phyloP scores from a whole-genome alignment of 2,113 vertebrate genomes.

The Zosterops pallidus region DNA sequence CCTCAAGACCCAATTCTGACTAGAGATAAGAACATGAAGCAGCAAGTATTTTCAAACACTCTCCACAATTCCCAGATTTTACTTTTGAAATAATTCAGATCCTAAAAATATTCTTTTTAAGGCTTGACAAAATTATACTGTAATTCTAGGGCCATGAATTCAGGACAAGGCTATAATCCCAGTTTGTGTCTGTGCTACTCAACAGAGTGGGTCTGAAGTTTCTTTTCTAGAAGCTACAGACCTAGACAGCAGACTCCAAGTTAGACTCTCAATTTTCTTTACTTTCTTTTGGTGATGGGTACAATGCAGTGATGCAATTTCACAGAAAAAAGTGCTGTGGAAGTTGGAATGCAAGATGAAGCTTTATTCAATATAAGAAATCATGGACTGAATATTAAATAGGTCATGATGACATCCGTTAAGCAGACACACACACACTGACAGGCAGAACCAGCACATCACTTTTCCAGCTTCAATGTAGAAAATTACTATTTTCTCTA shows the following conservation, averaged over 20 bases:
- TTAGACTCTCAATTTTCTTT: not conserved
- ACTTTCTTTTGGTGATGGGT: not conserved
- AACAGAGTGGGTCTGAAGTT: not conserved
- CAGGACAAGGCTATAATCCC: not conserved
- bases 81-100: not conserved
- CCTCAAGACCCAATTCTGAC: not conserved
- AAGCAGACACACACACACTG: not conserved
- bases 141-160: not conserved
- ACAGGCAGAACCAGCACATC: not conserved
- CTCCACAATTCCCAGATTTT: not conserved
- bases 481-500: not conserved
- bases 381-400: not conserved
- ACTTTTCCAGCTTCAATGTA: not conserved
- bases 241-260: not conserved
- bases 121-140: not conserved
- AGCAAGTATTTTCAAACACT: not conserved
- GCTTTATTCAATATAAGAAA: not conserved
- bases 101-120: not conserved
- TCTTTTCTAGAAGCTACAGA: not conserved
- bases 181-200: not conserved
- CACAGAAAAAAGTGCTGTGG: not conserved
- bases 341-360: not conserved
- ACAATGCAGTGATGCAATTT: not conserved
- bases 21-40: not conserved
- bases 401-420: not conserved